Evolutionary conservation across 2,888 invertebrate species (phyloP).

Genomic region (Eristalis intricaria): DNA sequence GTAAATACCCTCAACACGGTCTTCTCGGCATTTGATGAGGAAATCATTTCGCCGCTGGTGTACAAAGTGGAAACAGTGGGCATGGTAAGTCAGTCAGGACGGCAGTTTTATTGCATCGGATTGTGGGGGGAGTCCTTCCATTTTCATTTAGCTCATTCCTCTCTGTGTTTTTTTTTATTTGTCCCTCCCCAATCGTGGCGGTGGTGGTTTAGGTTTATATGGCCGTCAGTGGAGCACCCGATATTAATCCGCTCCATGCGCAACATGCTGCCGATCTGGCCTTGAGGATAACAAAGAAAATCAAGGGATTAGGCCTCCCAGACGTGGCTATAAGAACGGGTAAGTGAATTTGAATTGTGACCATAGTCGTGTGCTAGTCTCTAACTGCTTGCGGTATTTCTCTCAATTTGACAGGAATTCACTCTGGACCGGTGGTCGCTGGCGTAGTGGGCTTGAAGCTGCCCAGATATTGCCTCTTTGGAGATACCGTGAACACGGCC

Average conservation of each 20-base stretch:
- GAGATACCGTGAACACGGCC: constrained; percentile 95
- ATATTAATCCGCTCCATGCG: constrained; percentile 88
- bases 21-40: constrained; percentile 91
- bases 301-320: constrained; percentile 85
- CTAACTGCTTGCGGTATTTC: not conserved
- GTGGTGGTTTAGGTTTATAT: constrained; percentile 85
- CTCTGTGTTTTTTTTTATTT: not conserved
- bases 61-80: constrained; percentile 98
- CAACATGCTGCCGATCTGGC: constrained; percentile 90
- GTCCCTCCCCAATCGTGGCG: not conserved
- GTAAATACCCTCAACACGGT: constrained; percentile 93
- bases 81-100: constrained; percentile 82
- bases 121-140: constrained; percentile 18
- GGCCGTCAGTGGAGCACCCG: constrained; percentile 95
- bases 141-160: not conserved
- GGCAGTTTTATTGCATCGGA: constrained; percentile 37
- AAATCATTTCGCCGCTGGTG: constrained; percentile 91
- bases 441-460: constrained; percentile 93
- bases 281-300: constrained; percentile 87
- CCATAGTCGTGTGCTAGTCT: not conserved
- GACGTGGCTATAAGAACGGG: constrained; percentile 86
- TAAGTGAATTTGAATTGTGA: constrained; percentile 75
- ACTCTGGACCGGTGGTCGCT: constrained; percentile 93
- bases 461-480: constrained; percentile 94
- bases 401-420: constrained; percentile 84